These are phyloP conservation scores for Ophion obscuratus DNA, from an alignment of 2,888 invertebrate species.

Conservation along the genomic window DNA sequence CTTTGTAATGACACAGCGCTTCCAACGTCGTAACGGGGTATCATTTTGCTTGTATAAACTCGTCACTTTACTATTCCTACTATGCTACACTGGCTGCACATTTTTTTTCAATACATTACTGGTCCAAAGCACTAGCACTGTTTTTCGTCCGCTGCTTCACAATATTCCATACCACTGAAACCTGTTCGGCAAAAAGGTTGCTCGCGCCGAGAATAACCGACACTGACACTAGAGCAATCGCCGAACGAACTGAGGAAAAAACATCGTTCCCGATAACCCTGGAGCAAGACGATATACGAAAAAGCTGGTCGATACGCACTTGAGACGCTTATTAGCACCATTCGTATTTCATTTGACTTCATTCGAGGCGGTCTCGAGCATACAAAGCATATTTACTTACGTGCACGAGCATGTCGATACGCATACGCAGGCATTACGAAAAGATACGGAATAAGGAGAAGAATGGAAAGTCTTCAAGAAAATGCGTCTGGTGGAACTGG, in stretches of 20 bases:
- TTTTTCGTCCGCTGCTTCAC: background rate
- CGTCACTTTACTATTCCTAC: background rate
- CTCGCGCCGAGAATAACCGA: background rate
- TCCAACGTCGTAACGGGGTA: conserved; percentile 80
- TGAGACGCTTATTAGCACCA: conserved; percentile 58
- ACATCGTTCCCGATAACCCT: conserved; percentile 75
- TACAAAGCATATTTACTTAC: conserved; percentile 24
- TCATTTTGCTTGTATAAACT: conserved; percentile 71
- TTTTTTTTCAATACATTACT: background rate
- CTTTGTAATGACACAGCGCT: conserved; percentile 79
- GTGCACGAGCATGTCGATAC: conserved; percentile 33
- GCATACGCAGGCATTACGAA: conserved; percentile 42
- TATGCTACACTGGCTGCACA: background rate
- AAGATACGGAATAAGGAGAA: conserved; percentile 24
- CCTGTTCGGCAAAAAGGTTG: background rate
- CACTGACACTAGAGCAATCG: conserved; percentile 12
- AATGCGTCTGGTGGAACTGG: background rate
- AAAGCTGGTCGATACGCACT: conserved; percentile 37
- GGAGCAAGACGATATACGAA: conserved; percentile 68
- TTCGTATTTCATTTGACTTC: conserved; percentile 41
- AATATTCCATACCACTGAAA: background rate
- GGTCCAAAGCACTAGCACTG: background rate
- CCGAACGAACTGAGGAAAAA: conserved; percentile 53
- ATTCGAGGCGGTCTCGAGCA: conserved; percentile 22
- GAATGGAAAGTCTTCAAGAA: background rate